Base-by-base conservation (phyloP, 2,888 invertebrate species). In the Megastigmus dorsalis region DNA sequence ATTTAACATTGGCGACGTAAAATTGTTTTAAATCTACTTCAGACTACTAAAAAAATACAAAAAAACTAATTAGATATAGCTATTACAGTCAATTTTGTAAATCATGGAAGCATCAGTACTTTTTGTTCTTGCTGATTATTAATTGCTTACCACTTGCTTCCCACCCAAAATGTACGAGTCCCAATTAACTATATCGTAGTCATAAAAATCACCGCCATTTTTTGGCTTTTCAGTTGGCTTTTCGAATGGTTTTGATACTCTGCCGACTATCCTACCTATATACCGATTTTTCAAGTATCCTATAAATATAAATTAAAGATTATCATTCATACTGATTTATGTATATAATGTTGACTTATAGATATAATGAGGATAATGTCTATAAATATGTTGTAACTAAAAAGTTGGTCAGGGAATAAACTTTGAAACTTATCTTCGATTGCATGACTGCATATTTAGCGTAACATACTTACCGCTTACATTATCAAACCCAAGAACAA, bases 201-300 rank as follows among this genome's bases (percentile, higher is more conserved):
- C 90, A 50, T 69, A 74, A 0, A 62, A 75, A 45, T 80, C 76
- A 0, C 62, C 52, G 15, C 69, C 50, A 63, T 62, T 59, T 23
- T 67, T 15, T 3, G 59, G 18, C 4, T 9, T 33, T 78, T 52
- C 10, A 33, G 9, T 7, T 54, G n/a, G 2, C 87, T 59, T 0
- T 1, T 38, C n/a, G 23, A 45, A 54, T 5, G 88, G 85, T 82
- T 91, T 90, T 1, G 89, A 89, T 50, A 90, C 88, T 30, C 91
- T 87, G 1, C 92, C 92, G 69, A 91, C 86, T 10, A 90, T 85
- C 1, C 90, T 89, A 23, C 92, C 92, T 76, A 91, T 89, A 80
- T 90, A 91, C 36, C 89, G 88, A 72, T 88, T 88, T 66, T 84
- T 78, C 71, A 84, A 80, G 80, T 89, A 89, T 15, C 88, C 89